phyloP scores from a whole-genome alignment of 2,797 vertebrate species.

The Tenualosa ilisha region DNA sequence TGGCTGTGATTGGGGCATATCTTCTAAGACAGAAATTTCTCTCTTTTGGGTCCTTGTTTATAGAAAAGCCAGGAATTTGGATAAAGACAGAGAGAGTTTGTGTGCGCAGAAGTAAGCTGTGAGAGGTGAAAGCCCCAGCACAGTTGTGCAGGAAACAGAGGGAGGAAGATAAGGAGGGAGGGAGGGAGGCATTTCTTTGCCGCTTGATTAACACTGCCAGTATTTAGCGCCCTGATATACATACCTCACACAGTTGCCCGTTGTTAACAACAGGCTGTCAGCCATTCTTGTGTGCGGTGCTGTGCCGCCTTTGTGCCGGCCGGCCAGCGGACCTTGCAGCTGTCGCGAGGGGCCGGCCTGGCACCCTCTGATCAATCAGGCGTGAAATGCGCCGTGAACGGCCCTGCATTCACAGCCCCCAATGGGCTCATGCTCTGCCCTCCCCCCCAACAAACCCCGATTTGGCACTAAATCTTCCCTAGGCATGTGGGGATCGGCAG shows the following conservation, averaged over 20 bases:
- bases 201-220: conserved; percentile 41
- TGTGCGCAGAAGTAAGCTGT: conserved; percentile 21
- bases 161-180: conserved; percentile 18
- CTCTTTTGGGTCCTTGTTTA: conserved; percentile 20
- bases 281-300: conserved; percentile 72
- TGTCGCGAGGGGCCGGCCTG: conserved; percentile 78
- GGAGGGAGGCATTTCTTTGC: conserved; percentile 32
- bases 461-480: conserved; percentile 79
- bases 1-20: conserved; percentile 8
- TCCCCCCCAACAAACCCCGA: conserved; percentile 60
- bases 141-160: conserved; percentile 19
- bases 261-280: conserved; percentile 82
- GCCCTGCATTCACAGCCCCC: conserved; percentile 77
- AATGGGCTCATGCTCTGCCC: conserved; percentile 56
- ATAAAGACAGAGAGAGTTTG: conserved; percentile 16
- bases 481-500: conserved; percentile 70
- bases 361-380: conserved; percentile 85
- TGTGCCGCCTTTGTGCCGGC: conserved; percentile 72
- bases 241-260: conserved; percentile 80
- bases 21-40: conserved; percentile 19
- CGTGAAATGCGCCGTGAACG: conserved; percentile 84
- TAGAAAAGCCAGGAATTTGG: conserved; percentile 17
- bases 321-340: conserved; percentile 80
- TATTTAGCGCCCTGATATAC: conserved; percentile 57
- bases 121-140: conserved; percentile 21